Base-by-base conservation (phyloP, 2,797 vertebrate genomes). In the Geotrypetes seraphini region DNA sequence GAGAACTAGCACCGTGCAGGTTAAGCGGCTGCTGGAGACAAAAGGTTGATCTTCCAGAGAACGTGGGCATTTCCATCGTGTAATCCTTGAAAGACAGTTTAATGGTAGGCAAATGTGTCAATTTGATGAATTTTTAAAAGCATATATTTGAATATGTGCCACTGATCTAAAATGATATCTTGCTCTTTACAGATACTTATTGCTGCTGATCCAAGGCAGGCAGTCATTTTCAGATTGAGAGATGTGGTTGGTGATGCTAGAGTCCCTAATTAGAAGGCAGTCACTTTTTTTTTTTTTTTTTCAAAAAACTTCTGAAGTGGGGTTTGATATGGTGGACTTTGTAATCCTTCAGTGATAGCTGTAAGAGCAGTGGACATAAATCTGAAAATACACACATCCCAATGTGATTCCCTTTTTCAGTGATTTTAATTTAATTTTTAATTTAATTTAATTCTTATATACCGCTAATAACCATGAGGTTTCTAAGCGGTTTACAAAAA, bases 1-100 rank as follows among this genome's bases (percentile, higher is more conserved):
- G 30, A 32, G 39, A 52, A 35, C 11, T 17, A n/a, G n/a, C 42
- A 14, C 26, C 47, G 20, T 47, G 36, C 38, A 57, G 40, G 19
- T 48, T 60, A 57, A 60, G 44, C 31, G 46, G 58, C 31, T 36
- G 13, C 14, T 36, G 39, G 16, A 19, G 14, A 12, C 22, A 31
- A 31, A 43, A 33, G 22, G 25, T 38, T 32, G 35, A 25, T 32
- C 40, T n/a, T n/a, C 57, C 54, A 28, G 3, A 31, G n/a, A n/a
- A n/a, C n/a, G n/a, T n/a, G n/a, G n/a, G 17, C 11, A 36, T 41
- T 44, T n/a, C n/a, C n/a, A n/a, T n/a, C n/a, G 15, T 22, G 16
- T 29, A 22, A 25, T 16, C 25, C 30, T 16, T 0, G 6, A 29
- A 17, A 31, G 10, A 24, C 3, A 31, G 19, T 19, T 48, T 22